These are phyloP conservation scores for Salticus scenicus DNA, from an alignment of 2,888 invertebrate genomes.

Conservation along the genomic window DNA sequence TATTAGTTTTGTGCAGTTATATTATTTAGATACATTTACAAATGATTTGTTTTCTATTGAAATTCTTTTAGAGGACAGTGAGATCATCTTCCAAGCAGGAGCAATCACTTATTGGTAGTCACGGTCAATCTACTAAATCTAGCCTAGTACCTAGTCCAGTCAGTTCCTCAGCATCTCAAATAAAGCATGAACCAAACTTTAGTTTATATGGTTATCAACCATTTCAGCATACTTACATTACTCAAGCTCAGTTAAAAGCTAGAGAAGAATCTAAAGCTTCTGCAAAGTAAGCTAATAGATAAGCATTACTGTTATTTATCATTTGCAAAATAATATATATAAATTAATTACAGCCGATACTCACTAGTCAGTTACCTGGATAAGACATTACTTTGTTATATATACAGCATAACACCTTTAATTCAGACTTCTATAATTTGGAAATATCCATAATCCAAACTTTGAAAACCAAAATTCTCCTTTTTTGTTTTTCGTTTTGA, in stretches of 20 bases:
- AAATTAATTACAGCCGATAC: no score
- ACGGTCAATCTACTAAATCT: conserved; percentile 37
- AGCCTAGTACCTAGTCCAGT: conserved; percentile 55
- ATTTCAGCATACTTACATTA: conserved; percentile 75
- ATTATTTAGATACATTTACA: no score
- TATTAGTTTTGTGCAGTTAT: no score
- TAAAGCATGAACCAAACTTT: conserved; percentile 74
- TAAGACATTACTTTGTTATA: no score
- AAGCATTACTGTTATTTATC: background rate
- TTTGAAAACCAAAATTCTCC: no score
- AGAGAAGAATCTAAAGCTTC: conserved; percentile 71
- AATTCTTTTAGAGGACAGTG: no score
- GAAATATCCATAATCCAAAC: no score
- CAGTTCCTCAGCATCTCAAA: conserved; percentile 51
- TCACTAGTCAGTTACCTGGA: no score
- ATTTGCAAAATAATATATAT: background rate
- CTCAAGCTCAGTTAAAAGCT: conserved; percentile 74
- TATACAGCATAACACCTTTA: no score
- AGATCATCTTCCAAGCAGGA: conserved; percentile 41
- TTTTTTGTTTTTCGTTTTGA: no score
- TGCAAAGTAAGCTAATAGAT: conserved; percentile 67
- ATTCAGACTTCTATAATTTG: no score
- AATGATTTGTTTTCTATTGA: no score
- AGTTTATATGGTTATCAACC: conserved; percentile 77
- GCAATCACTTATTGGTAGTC: conserved; percentile 29